Evolutionary conservation across 2,113 vertebrate species (phyloP).

Genomic region (Phyllostomus hastatus): DNA sequence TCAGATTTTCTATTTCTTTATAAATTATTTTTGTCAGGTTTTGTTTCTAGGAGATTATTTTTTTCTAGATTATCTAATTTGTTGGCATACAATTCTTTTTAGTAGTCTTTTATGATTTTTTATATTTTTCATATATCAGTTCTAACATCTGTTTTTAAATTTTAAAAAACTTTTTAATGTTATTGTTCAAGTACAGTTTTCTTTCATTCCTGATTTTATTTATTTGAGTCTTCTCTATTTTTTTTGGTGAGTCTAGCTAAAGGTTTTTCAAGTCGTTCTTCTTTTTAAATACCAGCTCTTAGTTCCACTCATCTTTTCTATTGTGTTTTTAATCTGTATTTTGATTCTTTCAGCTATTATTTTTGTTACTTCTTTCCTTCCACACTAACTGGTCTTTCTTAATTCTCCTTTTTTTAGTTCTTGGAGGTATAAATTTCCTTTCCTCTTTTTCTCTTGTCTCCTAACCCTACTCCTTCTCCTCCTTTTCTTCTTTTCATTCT

Average conservation of each 20-base stretch:
- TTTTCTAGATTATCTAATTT: not conserved
- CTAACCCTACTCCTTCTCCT: not conserved
- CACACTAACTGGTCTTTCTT: not conserved
- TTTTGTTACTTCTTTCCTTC: not conserved
- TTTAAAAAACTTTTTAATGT: too few relatives aligned
- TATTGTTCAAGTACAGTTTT: not conserved
- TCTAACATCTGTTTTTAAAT: too few relatives aligned
- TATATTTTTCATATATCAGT: not conserved
- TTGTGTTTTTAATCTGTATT: not conserved
- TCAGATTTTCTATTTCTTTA: not conserved
- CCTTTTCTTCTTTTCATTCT: not conserved
- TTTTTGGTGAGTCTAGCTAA: not conserved
- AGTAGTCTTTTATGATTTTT: too few relatives aligned
- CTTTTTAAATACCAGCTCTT: not conserved
- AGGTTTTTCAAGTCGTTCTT: not conserved
- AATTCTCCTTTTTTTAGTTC: not conserved
- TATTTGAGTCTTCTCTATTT: not conserved
- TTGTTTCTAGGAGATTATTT: not conserved
- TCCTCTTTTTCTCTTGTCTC: not conserved
- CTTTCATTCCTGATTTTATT: not conserved
- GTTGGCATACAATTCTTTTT: too few relatives aligned
- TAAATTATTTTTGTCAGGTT: not conserved
- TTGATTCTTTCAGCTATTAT: not conserved
- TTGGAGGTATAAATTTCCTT: not conserved
- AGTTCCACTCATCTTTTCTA: not conserved